Evolutionary conservation across 2,113 vertebrate species (phyloP).

Genomic region (Paradisaea rubra): DNA sequence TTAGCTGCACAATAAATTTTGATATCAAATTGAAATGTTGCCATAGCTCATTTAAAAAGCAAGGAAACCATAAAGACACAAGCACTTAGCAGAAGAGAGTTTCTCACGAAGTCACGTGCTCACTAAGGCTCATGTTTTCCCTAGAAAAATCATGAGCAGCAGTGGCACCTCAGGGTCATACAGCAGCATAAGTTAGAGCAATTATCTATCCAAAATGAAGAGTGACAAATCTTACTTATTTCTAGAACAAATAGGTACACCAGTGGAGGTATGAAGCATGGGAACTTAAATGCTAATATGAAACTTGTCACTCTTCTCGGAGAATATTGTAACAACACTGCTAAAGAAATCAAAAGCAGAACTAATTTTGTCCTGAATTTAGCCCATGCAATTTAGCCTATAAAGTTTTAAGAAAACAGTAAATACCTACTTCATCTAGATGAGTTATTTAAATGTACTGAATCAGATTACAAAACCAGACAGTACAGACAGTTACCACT

Average conservation of each 20-base stretch:
- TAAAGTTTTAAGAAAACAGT: background rate
- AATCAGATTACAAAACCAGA: background rate
- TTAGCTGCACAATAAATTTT: background rate
- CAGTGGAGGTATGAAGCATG: background rate
- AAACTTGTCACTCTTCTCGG: background rate
- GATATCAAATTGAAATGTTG: background rate
- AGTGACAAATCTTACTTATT: background rate
- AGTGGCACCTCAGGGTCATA: background rate
- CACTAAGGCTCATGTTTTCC: background rate
- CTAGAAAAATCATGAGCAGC: background rate
- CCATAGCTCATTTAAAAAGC: background rate
- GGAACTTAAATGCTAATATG: background rate
- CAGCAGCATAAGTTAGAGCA: background rate
- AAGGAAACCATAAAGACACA: background rate
- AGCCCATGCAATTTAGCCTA: background rate
- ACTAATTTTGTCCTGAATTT: background rate
- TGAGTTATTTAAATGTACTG: background rate
- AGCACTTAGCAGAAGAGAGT: background rate
- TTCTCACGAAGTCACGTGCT: accelerated
- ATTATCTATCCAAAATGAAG: background rate
- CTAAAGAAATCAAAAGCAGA: background rate
- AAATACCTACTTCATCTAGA: background rate
- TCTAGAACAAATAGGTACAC: background rate
- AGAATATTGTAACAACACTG: background rate
- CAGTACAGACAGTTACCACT: background rate